Base-by-base conservation (phyloP, 2,888 invertebrate species). In the Synanthedon myopaeformis region DNA sequence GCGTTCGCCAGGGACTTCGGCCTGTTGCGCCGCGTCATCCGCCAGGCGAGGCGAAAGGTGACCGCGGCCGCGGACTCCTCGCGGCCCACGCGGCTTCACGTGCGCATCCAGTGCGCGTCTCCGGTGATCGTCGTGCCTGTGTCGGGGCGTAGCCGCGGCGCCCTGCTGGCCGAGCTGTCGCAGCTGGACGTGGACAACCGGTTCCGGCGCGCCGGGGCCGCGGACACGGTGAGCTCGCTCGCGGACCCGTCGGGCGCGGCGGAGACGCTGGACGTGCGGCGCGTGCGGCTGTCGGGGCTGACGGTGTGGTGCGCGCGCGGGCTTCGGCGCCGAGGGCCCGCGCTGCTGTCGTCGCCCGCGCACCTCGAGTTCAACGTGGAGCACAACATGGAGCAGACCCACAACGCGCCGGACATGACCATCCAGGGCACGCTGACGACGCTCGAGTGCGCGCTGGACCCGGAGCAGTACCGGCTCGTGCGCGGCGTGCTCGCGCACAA, bases 111-210 rank as follows among this genome's bases (percentile, higher is more conserved):
- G 54, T 76, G 77, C 57, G 76, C 74, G 19, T 82, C 96, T 12
- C 96, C 97, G 0, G 92, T 96, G 3, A 93, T 98, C 60, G 84
- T 97, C 53, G 83, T 98, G 58, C 98, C 98, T 0, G 93, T 96
- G 58, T 93, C 94, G 70, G 94, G 95, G 28, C 90, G 91, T 59
- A 92, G 94, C 28, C 91, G 92, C 41, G 91, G 92, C 61, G 89
- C 96, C 55, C 90, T 98, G 41, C 92, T 96, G 12, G 92, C 93
- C 1, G 93, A 97, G 74, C 89, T 98, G 42, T 94, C 94, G 2
- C 91, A 92, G 62, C 89, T 98, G 41, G 90, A 91, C 0, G 89
- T 96, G 11, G 90, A 90, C 63, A 98, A 97, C 78, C 87, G 88
- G 57, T 97, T 97, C 78, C 86, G 90, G 59, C 81, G 74, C 58